Conservation (phyloP, 2,113 vertebrate genomes). For the Speoplatyrhinus poulsoni region DNA sequence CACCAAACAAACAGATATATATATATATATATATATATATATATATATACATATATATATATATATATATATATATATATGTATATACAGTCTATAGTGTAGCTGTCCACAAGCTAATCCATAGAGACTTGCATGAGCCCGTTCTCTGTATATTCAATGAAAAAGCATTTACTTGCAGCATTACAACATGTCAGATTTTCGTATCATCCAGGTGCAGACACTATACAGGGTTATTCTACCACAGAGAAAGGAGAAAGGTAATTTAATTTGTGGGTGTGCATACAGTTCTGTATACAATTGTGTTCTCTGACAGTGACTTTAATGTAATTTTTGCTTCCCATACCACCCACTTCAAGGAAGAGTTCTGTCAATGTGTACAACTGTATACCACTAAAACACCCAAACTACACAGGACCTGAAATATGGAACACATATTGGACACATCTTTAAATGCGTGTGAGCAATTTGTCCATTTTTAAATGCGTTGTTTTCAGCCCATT, state of each 20-base stretch:
- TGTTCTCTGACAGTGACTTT: neutral
- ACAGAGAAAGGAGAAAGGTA: conserved; percentile 49
- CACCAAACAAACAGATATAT: too few species aligned
- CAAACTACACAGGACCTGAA: conserved; percentile 6
- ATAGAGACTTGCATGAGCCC: conserved; percentile 32
- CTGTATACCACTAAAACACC: conserved; percentile 20
- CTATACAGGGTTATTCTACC: conserved; percentile 42
- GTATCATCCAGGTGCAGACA: conserved; percentile 19
- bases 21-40: too few species aligned
- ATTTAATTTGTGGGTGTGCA: neutral
- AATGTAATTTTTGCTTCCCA: neutral
- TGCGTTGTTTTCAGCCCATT: conserved; percentile 18
- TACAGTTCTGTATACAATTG: neutral
- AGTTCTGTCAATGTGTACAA: conserved; percentile 37
- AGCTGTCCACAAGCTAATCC: conserved; percentile 36
- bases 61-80: too few species aligned
- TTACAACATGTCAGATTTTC: conserved; percentile 51
- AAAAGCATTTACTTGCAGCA: conserved; percentile 31
- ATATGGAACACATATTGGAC: too few species aligned
- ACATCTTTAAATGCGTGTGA: too few species aligned
- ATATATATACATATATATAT: too few species aligned
- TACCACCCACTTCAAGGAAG: conserved; percentile 8
- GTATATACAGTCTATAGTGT: too few species aligned
- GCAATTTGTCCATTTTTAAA: too few species aligned
- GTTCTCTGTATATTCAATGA: conserved; percentile 46